Base-by-base conservation (phyloP, 2,797 vertebrate genomes). In the Leptatherina wallacei region DNA sequence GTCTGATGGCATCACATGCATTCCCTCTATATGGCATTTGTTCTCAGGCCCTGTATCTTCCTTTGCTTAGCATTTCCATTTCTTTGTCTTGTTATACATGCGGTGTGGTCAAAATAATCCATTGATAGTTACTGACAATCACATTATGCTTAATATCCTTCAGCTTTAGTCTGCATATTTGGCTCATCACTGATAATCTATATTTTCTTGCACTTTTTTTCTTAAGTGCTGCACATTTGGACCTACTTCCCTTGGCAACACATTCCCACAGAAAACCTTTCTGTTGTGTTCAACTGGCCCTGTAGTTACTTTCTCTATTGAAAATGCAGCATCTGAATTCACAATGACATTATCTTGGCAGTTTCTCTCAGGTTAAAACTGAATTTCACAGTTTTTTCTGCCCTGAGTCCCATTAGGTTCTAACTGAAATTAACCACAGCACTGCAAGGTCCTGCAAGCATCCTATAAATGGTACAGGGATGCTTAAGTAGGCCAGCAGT, bases 401-500 rank as follows among this genome's bases (percentile, higher is more conserved):
- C 30, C 12, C 18, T 0, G 0, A n/a, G 61, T 51, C 65, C 47
- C 44, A 56, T 65, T 61, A 40, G 22, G 29, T 65, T 59, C 58
- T 51, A 67, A 63, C 36, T 47, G 49, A 73, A 33, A 77, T 49
- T 38, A 64, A 77, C 66, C 57, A 66, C 44, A 73, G 63, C 55
- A 59, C 54, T 12, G 12, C 11, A 58, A 63, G 75, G 76, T 69
- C 73, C 73, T 70, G 38, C 22, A 49, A 66, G 32, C 65, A 29
- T 64, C 68, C 69, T 76, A 80, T 71, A 80, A 85, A 87, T 71
- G 68, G 75, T 69, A 66, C 35, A 67, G 71, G 67, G 78, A 78
- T 36, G 56, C 24, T 27, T 24, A 90, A 89, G 86, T 90, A 89
- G 89, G 86, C 87, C 88, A 86, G 72, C 32, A 16, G 52, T 82